Evolutionary conservation across 1,140 invertebrate genomes (phyloP).

Genomic region (Hyphantria cunea): DNA sequence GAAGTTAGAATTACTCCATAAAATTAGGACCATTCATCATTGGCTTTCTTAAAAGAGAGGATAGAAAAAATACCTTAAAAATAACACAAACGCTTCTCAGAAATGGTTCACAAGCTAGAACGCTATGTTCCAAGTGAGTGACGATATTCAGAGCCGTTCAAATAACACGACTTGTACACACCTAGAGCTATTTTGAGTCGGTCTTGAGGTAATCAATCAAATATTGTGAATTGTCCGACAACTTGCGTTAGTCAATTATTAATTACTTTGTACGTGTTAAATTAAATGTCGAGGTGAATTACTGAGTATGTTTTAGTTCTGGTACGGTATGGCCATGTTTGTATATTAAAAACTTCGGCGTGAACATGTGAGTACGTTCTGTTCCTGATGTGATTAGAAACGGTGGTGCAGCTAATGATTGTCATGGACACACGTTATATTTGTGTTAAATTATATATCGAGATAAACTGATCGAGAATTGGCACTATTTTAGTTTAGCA

Average conservation of each 20-base stretch:
- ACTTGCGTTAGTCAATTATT: slow-evolving; percentile 20
- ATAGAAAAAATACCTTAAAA: too few relatives aligned
- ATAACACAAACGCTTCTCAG: too few relatives aligned
- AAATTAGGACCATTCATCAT: too few relatives aligned
- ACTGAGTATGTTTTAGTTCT: slow-evolving; percentile 10
- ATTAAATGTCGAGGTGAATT: slow-evolving; percentile 30
- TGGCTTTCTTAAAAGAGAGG: too few relatives aligned
- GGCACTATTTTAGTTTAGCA: too few relatives aligned
- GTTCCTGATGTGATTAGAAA: not conserved
- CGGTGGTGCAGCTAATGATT: not conserved
- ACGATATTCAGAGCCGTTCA: not conserved
- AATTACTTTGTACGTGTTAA: slow-evolving; percentile 12
- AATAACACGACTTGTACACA: not conserved
- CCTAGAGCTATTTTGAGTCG: not conserved
- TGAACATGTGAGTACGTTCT: not conserved
- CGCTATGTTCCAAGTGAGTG: too few relatives aligned
- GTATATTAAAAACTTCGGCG: not conserved
- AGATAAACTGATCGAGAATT: too few relatives aligned
- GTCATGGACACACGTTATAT: not conserved
- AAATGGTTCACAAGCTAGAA: too few relatives aligned
- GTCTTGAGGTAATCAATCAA: slow-evolving; percentile 11
- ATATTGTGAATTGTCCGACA: slow-evolving; percentile 3
- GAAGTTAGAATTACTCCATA: too few relatives aligned
- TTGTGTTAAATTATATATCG: not conserved
- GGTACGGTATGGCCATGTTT: slow-evolving; percentile 3